These are phyloP conservation scores for Atrina japonica DNA, from an alignment of 2,888 invertebrate species.

Conservation along the genomic window DNA sequence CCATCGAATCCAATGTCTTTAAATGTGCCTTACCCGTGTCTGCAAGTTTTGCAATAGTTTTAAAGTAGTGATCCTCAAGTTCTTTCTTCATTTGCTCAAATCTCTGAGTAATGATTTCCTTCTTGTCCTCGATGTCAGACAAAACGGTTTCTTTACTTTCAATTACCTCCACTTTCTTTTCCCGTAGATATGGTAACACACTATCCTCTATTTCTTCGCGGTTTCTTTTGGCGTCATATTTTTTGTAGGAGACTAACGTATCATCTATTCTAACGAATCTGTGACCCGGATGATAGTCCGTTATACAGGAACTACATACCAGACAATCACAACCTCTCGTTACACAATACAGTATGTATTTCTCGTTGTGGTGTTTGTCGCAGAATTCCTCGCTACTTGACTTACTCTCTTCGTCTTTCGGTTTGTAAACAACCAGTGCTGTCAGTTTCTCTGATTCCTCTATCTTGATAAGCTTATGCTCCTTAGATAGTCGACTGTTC, in stretches of 20 bases:
- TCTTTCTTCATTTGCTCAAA: constrained; percentile 15
- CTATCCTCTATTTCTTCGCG: constrained; percentile 18
- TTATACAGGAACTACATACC: constrained; percentile 10
- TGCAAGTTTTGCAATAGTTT: neutral
- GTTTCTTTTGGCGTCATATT: constrained; percentile 9
- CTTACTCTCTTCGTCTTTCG: neutral
- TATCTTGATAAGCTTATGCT: constrained; percentile 16
- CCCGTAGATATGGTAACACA: constrained; percentile 13
- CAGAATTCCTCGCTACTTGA: constrained; percentile 2
- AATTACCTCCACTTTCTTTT: constrained; percentile 10
- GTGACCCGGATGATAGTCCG: constrained; percentile 23
- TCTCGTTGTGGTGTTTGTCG: neutral
- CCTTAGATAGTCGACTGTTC: constrained; percentile 4
- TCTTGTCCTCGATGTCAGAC: constrained; percentile 13
- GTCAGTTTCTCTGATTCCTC: constrained; percentile 18
- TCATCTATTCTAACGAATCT: constrained; percentile 19
- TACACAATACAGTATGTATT: constrained; percentile 13
- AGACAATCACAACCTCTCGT: constrained; percentile 13
- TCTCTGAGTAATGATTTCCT: constrained; percentile 18
- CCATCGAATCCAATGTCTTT: constrained; percentile 2
- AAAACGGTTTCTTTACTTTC: constrained; percentile 8
- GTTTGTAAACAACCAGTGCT: constrained; percentile 14
- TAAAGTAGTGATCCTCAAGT: constrained; percentile 13
- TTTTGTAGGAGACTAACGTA: constrained; percentile 2
- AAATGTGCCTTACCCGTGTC: constrained; percentile 13